Evolutionary conservation across 2,113 vertebrate genomes (phyloP), one percentile per base, ranked within the genome.

Genomic region (Vicugna pacos): DNA sequence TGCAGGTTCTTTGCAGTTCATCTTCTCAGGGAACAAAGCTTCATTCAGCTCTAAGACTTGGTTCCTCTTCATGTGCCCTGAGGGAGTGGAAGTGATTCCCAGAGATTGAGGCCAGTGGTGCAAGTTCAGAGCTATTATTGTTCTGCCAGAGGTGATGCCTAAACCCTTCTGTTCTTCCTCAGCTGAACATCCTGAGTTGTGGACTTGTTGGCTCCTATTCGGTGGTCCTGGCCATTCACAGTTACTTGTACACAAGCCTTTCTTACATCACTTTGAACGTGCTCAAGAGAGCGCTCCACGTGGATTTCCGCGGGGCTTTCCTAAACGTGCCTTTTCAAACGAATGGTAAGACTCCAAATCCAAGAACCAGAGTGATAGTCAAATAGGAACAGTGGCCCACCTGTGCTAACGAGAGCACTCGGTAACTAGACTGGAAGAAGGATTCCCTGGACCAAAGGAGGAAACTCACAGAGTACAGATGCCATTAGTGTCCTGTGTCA

Each of bases 151-250:
- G 46, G 17, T 67, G 26, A 86, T 22, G 32, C 54, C 69, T 96
- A 26, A 91, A n/a, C 8, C 3, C 54, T 42, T 8, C 30, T 3
- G 0, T 14, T 95, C 65, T 95, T 77, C 90, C 84, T 2, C 93
- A 99, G 99, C 98, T 99, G 54, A 99, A 99, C 98, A 99, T 99
- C 89, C 56, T 98, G 84, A 98, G 99, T 0, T 99, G 99, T 92
- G 99, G 99, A 3, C 62, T 99, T 5, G 93, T 99, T 4, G 99
- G 99, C 0, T 99, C 98, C 0, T 99, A 99, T 1, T 95, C 98
- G 0, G 98, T 99, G 46, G 56, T 99, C 42, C 97, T 99, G 85
- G 99, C 99, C 0, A 64, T 99, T 77, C 98, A 99, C 92, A 99
- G 99, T 89, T 99, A 99, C 22, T n/a, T 99, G n/a, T 99, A 99